Evolutionary conservation across 2,113 vertebrate species (phyloP).

Genomic region (Misgurnus mizolepis): DNA sequence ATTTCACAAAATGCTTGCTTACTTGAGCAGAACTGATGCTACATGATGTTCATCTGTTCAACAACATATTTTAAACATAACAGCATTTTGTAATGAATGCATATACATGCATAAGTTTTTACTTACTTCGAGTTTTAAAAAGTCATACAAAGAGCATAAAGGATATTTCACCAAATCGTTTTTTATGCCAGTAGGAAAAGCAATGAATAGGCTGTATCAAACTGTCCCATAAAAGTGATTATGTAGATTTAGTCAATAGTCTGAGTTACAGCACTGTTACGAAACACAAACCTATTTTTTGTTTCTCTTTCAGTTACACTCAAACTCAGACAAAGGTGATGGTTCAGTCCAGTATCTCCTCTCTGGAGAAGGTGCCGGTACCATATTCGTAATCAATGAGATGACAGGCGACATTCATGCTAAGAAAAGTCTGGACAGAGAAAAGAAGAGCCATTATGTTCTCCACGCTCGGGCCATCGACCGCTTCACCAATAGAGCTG

Average conservation of each 20-base stretch:
- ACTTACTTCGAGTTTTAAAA: too few species aligned
- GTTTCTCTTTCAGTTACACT: conserved; percentile 84
- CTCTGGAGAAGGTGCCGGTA: conserved; percentile 93
- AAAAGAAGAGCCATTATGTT: conserved; percentile 95
- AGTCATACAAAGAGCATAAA: too few species aligned
- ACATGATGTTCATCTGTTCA: neutral
- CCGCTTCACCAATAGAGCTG: conserved; percentile 88
- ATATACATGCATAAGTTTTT: too few species aligned
- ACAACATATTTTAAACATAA: neutral
- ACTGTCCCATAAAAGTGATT: neutral
- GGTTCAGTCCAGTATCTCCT: conserved; percentile 96
- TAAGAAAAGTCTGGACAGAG: conserved; percentile 92
- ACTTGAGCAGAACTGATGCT: neutral
- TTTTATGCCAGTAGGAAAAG: too few species aligned
- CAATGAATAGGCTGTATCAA: neutral
- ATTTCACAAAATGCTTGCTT: neutral
- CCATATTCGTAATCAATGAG: conserved; percentile 95
- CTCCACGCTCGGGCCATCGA: conserved; percentile 94
- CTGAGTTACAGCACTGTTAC: neutral
- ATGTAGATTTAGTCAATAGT: too few species aligned
- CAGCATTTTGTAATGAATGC: neutral
- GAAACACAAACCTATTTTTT: conserved; percentile 16
- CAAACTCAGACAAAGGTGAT: conserved; percentile 98
- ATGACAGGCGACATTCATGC: conserved; percentile 96
- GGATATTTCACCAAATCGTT: too few species aligned